A percentile compares a stretch with the other conserved stretches of the same genome.
Conservation (phyloP, 30 jellyfish, hydroid and myxozoan genomes). For the Pseudorhiza aurosa region DNA sequence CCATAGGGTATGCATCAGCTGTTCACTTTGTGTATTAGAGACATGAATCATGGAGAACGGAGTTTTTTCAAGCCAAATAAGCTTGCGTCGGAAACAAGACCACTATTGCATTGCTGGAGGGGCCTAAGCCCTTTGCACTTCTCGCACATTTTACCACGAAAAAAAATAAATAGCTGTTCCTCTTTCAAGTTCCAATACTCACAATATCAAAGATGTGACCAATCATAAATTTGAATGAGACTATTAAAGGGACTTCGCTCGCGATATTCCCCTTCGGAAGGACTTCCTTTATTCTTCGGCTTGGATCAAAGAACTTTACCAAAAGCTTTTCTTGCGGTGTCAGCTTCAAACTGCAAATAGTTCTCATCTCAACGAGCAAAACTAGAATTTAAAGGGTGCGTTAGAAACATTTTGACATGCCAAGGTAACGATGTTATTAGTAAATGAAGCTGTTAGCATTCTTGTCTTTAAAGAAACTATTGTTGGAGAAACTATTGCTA, state of each 20-base stretch:
- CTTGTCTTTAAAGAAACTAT: no score
- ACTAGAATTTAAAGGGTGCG: not conserved
- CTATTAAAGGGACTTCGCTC: not conserved
- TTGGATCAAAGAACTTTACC: not conserved
- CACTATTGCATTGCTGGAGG: not conserved
- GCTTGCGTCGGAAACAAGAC: no score
- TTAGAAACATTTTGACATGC: no score
- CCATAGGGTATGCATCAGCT: no score
- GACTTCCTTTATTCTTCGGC: not conserved
- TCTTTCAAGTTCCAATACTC: not conserved
- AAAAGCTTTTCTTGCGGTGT: not conserved
- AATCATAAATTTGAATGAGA: not conserved
- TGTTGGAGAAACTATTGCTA: no score
- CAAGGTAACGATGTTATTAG: no score
- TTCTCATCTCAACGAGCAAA: not conserved
- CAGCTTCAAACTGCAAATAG: not conserved
- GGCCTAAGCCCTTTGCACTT: not conserved
- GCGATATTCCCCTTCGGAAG: not conserved
- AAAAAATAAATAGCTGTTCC: no score
- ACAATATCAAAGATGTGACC: not conserved
- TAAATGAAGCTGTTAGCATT: no score
- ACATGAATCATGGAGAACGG: no score
- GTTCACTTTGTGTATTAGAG: no score
- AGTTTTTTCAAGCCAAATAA: no score
- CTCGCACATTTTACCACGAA: no score